These are phyloP conservation scores for Decapterus maruadsi DNA, from an alignment of 2,797 vertebrate genomes.

Conservation along the genomic window DNA sequence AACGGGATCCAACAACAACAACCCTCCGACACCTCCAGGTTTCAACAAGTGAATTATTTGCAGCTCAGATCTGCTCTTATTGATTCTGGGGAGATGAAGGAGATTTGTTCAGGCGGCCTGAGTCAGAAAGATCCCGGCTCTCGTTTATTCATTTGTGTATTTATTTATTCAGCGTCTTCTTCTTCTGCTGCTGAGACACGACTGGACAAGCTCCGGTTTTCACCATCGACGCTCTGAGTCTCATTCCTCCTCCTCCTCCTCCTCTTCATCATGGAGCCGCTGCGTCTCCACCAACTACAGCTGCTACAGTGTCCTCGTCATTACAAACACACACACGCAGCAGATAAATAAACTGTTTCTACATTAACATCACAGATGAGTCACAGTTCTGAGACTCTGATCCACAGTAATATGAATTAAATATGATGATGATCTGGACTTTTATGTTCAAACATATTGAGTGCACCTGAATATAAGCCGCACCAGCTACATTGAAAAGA, in stretches of 20 bases:
- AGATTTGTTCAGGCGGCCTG: constrained; percentile 7
- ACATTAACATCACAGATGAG: not conserved
- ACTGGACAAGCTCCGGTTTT: not conserved
- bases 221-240: not conserved
- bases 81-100: constrained; percentile 31
- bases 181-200: not conserved
- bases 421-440: no score
- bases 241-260: not conserved
- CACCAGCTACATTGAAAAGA: no score
- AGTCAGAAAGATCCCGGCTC: not conserved
- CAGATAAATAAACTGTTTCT: not conserved
- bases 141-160: constrained; percentile 22
- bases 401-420: not conserved
- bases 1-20: constrained; percentile 39
- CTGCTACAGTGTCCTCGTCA: no score
- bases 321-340: not conserved
- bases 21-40: constrained; percentile 34
- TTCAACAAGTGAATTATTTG: constrained; percentile 34
- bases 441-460: no score
- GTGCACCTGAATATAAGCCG: no score
- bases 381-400: not conserved
- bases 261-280: not conserved
- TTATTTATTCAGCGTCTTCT: not conserved
- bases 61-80: not conserved
- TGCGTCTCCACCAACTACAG: not conserved